Evolutionary conservation across 1,140 invertebrate genomes (phyloP), one percentile per base, ranked within the genome.

Genomic region (Aleiodes sp.): DNA sequence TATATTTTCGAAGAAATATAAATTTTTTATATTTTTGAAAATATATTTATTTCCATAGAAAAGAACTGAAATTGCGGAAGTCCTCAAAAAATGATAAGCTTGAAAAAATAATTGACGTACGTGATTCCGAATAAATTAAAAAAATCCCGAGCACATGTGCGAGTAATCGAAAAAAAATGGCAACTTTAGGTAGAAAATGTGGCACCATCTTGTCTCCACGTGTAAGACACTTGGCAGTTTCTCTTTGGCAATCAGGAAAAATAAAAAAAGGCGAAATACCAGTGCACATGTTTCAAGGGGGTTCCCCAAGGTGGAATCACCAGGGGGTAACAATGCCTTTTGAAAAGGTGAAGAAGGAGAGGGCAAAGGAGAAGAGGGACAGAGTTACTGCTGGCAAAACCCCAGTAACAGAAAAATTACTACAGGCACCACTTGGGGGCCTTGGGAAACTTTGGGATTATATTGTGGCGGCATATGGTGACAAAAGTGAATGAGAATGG

Each of bases 281-380:
- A 52, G 19, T 52, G 46, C 46, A 52, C 46, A 52, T 52, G 46
- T 52, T 52, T 26, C 46, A 26, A 52, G 46, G 46, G 46, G 46
- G 46, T 52, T 52, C 46, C 46, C 46, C 46, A 52, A 52, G 46
- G 46, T 52, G 46, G 46, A 24, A 7, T 6, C 46, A 16, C 46
- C 26, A 52, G 46, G 46, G 46, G 46, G 46, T 10, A 52, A 6
- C 46, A 16, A 21, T 52, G 4, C 2, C 10, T 12, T 2, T 24
- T 52, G 12, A 52, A 46, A 46, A 46, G 19, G 46, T 24, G 46
- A 52, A 52, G 46, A 52, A 26, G 9, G 8, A 16, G 21, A 7
- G 46, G 46, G 46, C 19, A 26, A 10, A 21, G 46, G 8, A 21
- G 46, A 2, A 1, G 41, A 8, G 41, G 41, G 41, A 2, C 21